Conservation (phyloP, 2,888 invertebrate genomes). For the Diploptera punctata region DNA sequence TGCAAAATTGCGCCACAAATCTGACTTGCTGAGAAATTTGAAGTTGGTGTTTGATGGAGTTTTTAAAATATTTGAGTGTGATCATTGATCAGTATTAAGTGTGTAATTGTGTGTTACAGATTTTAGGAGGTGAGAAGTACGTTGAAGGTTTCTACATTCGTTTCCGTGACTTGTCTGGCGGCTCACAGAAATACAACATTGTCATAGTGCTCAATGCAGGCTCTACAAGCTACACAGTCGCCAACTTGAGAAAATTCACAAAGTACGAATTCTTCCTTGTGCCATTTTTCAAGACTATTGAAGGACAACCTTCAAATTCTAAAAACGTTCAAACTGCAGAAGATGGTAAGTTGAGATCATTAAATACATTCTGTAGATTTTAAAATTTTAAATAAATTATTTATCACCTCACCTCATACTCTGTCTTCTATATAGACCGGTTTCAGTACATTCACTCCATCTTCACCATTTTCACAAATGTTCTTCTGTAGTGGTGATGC, state of each 20-base stretch:
- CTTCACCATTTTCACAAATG: too few relatives aligned
- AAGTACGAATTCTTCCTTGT: constrained; percentile 93
- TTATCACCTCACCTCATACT: too few relatives aligned
- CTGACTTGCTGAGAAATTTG: too few relatives aligned
- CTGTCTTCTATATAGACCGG: too few relatives aligned
- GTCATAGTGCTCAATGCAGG: constrained; percentile 73
- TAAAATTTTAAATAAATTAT: too few relatives aligned
- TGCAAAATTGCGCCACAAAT: too few relatives aligned
- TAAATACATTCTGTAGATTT: too few relatives aligned
- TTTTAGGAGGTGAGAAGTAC: constrained; percentile 59
- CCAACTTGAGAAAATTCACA: constrained; percentile 82
- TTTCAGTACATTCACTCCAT: too few relatives aligned
- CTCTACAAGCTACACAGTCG: constrained; percentile 75
- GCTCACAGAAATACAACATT: constrained; percentile 70
- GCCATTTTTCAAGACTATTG: constrained; percentile 85
- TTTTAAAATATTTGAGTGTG: too few relatives aligned
- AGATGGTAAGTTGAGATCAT: constrained; percentile 73
- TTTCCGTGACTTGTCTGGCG: constrained; percentile 67
- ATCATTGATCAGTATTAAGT: too few relatives aligned
- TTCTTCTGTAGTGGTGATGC: too few relatives aligned
- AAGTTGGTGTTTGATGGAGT: too few relatives aligned
- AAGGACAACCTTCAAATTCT: constrained; percentile 93
- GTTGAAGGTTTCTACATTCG: constrained; percentile 76
- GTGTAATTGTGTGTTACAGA: constrained; percentile 51
- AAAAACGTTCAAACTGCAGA: constrained; percentile 85